These are phyloP conservation scores for Oreochromis spilurus DNA, from an alignment of 2,113 vertebrate genomes.

Conservation along the genomic window DNA sequence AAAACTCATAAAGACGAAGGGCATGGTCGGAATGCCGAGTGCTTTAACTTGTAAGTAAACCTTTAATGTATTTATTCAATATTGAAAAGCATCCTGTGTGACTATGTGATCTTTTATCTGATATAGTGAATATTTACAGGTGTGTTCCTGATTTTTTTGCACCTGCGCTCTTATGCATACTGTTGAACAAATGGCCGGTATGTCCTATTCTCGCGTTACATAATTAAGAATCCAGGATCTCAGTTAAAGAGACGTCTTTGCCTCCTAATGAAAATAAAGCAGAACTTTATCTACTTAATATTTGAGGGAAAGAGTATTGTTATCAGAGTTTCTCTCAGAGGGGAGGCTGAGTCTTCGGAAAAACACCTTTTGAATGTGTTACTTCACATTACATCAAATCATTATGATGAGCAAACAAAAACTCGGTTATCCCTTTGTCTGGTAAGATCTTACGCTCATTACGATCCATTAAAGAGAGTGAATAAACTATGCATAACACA, in stretches of 20 bases:
- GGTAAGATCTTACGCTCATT: slow-evolving; percentile 58
- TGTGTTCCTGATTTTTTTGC: not conserved
- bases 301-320: not conserved
- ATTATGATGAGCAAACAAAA: slow-evolving; percentile 60
- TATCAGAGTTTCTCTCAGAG: not conserved
- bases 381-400: slow-evolving; percentile 48
- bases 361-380: not conserved
- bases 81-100: not conserved
- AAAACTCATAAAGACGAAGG: not conserved
- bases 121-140: not conserved
- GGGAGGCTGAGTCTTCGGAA: not conserved
- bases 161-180: not conserved
- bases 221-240: not conserved
- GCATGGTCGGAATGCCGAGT: slow-evolving; percentile 65
- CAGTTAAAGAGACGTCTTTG: not conserved
- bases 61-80: not conserved
- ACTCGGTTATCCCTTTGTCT: slow-evolving; percentile 35
- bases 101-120: accelerated
- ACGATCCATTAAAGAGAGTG: slow-evolving; percentile 53
- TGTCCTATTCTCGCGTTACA: not conserved
- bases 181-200: not conserved
- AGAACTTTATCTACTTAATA: not conserved
- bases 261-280: slow-evolving; percentile 7
- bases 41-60: slow-evolving; percentile 57
- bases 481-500: slow-evolving; percentile 68